Evolutionary conservation across 2,888 invertebrate species (phyloP).

Genomic region (Drosophila nigricruria): DNA sequence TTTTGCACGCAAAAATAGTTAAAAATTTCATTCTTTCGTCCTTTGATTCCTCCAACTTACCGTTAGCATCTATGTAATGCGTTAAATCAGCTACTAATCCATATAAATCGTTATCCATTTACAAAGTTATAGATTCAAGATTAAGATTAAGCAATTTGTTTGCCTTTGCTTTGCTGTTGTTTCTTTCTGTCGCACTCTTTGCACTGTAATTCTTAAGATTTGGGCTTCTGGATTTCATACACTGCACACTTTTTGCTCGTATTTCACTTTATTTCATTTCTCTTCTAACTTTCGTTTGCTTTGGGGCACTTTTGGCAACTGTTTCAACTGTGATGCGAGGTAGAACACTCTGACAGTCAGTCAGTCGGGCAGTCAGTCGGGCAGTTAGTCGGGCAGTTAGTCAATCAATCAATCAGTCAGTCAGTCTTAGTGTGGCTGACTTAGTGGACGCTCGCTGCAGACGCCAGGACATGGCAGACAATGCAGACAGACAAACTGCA

Average conservation of each 20-base stretch:
- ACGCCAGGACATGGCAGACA: conserved; percentile 41
- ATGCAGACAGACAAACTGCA: conserved; percentile 50
- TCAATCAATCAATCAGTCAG: neutral
- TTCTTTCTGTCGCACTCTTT: conserved; percentile 14
- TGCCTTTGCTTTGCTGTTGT: neutral
- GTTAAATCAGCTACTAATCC: conserved; percentile 74
- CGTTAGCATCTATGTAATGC: conserved; percentile 68
- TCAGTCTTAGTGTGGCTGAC: neutral
- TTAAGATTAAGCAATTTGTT: conserved; percentile 9
- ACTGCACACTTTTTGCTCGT: conserved; percentile 24
- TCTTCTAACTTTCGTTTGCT: conserved; percentile 20
- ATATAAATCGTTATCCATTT: conserved; percentile 70
- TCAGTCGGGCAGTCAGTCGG: conserved; percentile 9
- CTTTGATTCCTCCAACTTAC: conserved; percentile 45
- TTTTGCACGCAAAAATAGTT: conserved; percentile 40
- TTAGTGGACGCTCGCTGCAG: conserved; percentile 1
- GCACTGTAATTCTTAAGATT: conserved; percentile 5
- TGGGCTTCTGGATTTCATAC: neutral
- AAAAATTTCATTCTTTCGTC: too few species aligned
- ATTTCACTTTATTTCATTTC: conserved; percentile 5
- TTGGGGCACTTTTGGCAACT: conserved; percentile 44
- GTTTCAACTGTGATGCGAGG: conserved; percentile 22
- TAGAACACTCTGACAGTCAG: conserved; percentile 19
- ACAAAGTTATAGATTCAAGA: conserved; percentile 31
- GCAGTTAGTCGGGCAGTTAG: conserved; percentile 20